Percentiles rank a stretch among this genome's conserved stretches.
Conservation (phyloP, 2,113 vertebrate genomes). For the Scatophagus argus region DNA sequence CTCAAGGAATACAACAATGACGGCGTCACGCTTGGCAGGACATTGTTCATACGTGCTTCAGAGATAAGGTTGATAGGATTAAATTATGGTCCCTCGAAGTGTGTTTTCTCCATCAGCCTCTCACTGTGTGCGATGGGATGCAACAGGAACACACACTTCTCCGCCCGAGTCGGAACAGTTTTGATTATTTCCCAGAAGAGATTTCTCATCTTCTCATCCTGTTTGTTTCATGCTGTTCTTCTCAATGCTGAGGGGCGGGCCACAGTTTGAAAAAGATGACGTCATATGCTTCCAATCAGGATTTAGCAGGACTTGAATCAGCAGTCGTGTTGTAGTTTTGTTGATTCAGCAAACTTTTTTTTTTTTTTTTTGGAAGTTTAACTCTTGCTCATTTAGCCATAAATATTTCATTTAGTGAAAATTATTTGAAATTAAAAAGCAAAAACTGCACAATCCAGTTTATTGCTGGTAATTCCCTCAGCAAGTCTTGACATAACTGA, state of each 20-base stretch:
- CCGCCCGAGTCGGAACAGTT: background rate
- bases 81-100: background rate
- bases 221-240: too few species aligned
- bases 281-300: background rate
- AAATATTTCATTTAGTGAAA: too few species aligned
- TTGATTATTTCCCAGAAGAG: background rate
- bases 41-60: background rate
- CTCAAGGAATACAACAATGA: background rate
- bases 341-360: too few species aligned
- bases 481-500: too few species aligned
- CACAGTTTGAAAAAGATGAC: background rate
- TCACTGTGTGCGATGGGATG: background rate
- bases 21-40: conserved; percentile 2
- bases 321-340: background rate
- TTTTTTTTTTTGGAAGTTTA: too few species aligned
- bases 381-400: too few species aligned
- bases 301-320: background rate
- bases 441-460: too few species aligned
- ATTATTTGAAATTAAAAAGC: too few species aligned
- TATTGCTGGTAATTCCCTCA: too few species aligned
- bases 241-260: background rate
- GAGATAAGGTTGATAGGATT: background rate
- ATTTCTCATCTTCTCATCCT: background rate
- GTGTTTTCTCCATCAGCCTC: background rate
- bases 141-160: background rate